These are phyloP conservation scores for Drosophila novamexicana DNA, from an alignment of 1,140 invertebrate species.

Conservation along the genomic window DNA sequence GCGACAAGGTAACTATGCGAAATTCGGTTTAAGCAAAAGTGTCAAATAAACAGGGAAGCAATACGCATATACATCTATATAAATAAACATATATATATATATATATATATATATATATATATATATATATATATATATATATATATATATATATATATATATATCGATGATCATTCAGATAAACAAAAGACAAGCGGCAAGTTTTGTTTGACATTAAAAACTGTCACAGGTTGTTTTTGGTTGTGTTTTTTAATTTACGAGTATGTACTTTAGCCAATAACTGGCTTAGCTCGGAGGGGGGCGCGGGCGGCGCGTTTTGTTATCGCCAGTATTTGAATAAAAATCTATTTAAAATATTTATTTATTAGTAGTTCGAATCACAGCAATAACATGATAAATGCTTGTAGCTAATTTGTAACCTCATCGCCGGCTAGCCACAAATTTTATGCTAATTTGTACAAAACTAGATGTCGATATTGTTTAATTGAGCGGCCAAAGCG, in stretches of 20 bases:
- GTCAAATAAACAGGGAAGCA: constrained; percentile 51
- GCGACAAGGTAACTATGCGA: constrained; percentile 37
- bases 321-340: constrained; percentile 74
- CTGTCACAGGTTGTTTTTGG: constrained; percentile 45
- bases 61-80: not conserved
- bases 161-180: constrained; percentile 7
- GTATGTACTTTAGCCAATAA: constrained; percentile 48
- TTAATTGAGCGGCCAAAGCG: constrained; percentile 65
- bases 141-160: not conserved
- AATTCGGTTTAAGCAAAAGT: constrained; percentile 33
- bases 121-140: not conserved
- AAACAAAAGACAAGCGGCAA: constrained; percentile 38
- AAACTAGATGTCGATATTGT: constrained; percentile 83
- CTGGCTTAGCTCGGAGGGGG: constrained; percentile 18
- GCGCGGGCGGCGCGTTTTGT: constrained; percentile 6
- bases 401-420: constrained; percentile 81
- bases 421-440: constrained; percentile 65
- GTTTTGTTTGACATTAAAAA: constrained; percentile 76
- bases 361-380: constrained; percentile 42
- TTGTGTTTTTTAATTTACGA: constrained; percentile 52
- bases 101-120: not conserved
- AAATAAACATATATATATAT: not conserved
- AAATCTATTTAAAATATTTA: constrained; percentile 59
- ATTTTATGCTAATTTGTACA: constrained; percentile 75
- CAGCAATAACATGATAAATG: constrained; percentile 82